Percentiles rank a stretch among this genome's conserved stretches.
Conservation (phyloP, 2,113 vertebrate genomes). For the Oncorhynchus nerka region DNA sequence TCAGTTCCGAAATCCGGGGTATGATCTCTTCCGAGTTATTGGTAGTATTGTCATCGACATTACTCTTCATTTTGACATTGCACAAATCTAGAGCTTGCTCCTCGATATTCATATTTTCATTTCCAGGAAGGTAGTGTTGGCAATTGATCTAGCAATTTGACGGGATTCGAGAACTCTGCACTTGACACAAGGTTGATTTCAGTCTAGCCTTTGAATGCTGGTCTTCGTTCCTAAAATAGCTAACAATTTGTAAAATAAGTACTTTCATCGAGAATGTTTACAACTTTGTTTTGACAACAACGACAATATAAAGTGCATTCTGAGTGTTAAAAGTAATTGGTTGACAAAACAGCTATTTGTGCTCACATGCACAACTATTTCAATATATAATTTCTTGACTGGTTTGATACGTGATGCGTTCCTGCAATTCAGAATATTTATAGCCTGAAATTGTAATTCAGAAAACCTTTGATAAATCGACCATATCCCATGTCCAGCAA, state of each 20-base stretch:
- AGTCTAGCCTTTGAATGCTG: neutral
- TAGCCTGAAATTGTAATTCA: no score
- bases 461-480: no score
- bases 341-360: neutral
- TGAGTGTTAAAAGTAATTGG: neutral
- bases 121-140: constrained; percentile 56
- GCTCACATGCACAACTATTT: neutral
- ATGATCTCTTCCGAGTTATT: constrained; percentile 64
- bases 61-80: constrained; percentile 70
- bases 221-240: neutral
- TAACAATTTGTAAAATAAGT: neutral
- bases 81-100: constrained; percentile 73
- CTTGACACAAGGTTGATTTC: neutral
- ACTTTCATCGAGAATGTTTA: neutral
- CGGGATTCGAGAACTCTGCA: neutral
- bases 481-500: neutral
- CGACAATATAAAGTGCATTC: no score
- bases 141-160: constrained; percentile 11
- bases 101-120: constrained; percentile 79
- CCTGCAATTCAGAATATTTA: no score
- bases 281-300: neutral
- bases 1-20: constrained; percentile 63
- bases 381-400: neutral
- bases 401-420: no score
- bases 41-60: constrained; percentile 52